These are phyloP conservation scores for Euzophera pinguis DNA, from an alignment of 2,888 invertebrate genomes.

Conservation along the genomic window DNA sequence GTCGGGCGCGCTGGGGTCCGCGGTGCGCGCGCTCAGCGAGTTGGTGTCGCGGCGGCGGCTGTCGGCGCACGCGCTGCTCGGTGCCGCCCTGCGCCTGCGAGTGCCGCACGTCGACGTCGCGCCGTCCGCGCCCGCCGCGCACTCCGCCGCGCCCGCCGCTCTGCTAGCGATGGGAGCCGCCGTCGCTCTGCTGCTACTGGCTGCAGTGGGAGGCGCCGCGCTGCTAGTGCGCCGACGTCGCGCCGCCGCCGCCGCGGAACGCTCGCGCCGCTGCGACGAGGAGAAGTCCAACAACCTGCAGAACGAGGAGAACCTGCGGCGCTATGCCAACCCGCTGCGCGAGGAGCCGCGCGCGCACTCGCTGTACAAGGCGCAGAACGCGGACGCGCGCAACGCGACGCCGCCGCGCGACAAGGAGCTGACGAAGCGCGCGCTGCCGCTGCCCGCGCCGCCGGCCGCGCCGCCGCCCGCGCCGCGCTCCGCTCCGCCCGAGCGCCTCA, in stretches of 20 bases:
- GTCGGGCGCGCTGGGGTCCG: constrained; percentile 39
- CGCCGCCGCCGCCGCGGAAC: constrained; percentile 75
- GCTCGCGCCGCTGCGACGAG: constrained; percentile 85
- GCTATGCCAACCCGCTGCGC: constrained; percentile 90
- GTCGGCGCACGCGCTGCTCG: constrained; percentile 58
- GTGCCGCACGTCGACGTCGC: constrained; percentile 60
- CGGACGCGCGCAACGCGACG: constrained; percentile 91
- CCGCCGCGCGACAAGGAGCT: constrained; percentile 88
- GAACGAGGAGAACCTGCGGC: constrained; percentile 92
- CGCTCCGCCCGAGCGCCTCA: constrained; percentile 65
- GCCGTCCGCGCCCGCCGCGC: constrained; percentile 41
- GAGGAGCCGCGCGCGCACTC: constrained; percentile 82
- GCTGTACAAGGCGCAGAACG: constrained; percentile 91
- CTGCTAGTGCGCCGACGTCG: constrained; percentile 40
- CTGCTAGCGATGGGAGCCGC: constrained; percentile 29
- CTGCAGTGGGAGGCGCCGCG: constrained; percentile 56
- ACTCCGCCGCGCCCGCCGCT: constrained; percentile 31
- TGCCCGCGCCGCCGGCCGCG: constrained; percentile 57
- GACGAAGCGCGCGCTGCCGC: constrained; percentile 83
- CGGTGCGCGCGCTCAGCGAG: constrained; percentile 60
- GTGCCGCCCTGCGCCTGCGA: constrained; percentile 60
- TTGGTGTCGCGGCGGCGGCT: constrained; percentile 62
- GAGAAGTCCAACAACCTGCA: constrained; percentile 95
- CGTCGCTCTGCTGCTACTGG: constrained; percentile 29
- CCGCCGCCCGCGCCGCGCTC: constrained; percentile 45